Conservation (phyloP, 2,888 invertebrate species). For the Eupithecia subumbrata region DNA sequence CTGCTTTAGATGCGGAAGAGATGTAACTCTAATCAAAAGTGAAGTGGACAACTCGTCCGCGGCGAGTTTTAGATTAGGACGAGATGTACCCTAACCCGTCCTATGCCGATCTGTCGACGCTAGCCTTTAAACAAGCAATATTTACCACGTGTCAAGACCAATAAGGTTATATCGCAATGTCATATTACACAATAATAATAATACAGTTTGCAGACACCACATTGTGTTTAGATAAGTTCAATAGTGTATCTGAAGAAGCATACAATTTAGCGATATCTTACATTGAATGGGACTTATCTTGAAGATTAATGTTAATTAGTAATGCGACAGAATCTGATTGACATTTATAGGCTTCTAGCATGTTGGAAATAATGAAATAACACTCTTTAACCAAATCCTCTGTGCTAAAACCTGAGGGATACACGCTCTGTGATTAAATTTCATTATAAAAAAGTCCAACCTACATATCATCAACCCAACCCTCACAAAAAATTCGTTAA, state of each 20-base stretch:
- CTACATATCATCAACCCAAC: too few species aligned
- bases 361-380: neutral
- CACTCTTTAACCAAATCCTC: neutral
- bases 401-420: neutral
- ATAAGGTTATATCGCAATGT: neutral
- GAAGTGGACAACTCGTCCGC: too few species aligned
- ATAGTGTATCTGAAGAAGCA: neutral
- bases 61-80: too few species aligned
- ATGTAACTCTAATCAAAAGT: too few species aligned
- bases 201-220: neutral
- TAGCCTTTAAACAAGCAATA: neutral
- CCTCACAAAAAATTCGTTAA: too few species aligned
- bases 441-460: neutral
- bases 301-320: neutral
- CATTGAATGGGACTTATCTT: neutral
- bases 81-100: too few species aligned
- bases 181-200: constrained; percentile 1
- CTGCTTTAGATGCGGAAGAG: too few species aligned
- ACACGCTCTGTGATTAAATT: neutral
- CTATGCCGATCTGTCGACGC: too few species aligned
- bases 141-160: neutral
- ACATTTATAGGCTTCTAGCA: neutral
- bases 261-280: constrained; percentile 5
- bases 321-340: neutral
- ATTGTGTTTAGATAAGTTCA: constrained; percentile 11